phyloP scores from a whole-genome alignment of 2,113 vertebrate species.

The Chaenocephalus aceratus region DNA sequence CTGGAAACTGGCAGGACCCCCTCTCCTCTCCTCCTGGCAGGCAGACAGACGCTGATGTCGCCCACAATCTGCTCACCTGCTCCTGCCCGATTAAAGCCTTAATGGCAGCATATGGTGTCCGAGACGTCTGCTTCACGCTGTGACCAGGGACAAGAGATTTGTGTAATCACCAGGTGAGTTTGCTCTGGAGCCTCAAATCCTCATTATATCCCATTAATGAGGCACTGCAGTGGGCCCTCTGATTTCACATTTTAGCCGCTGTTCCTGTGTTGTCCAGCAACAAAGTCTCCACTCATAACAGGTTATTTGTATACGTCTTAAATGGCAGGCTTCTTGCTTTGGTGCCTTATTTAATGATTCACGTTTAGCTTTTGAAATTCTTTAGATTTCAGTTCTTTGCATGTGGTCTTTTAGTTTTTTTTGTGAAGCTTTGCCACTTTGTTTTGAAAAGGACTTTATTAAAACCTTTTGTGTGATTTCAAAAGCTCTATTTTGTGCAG shows the following conservation, averaged over 20 bases:
- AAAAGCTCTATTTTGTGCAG: slow-evolving; percentile 17
- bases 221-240: slow-evolving; percentile 28
- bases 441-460: slow-evolving; percentile 7
- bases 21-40: slow-evolving; percentile 32
- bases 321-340: not conserved
- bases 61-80: slow-evolving; percentile 70
- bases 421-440: slow-evolving; percentile 5
- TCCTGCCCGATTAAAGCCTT: slow-evolving; percentile 60
- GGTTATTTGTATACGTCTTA: not conserved
- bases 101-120: slow-evolving; percentile 76
- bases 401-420: not conserved
- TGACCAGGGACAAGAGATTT: slow-evolving; percentile 59
- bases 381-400: not conserved
- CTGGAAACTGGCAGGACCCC: slow-evolving; percentile 24
- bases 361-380: not conserved
- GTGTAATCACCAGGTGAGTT: slow-evolving; percentile 74
- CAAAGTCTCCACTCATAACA: not conserved
- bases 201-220: slow-evolving; percentile 69
- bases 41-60: slow-evolving; percentile 46
- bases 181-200: slow-evolving; percentile 55
- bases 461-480: slow-evolving; percentile 36
- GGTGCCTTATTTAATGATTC: not conserved
- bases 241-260: slow-evolving; percentile 19
- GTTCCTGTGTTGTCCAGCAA: slow-evolving; percentile 10
- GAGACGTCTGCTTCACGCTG: slow-evolving; percentile 44